Evolutionary conservation across 2,113 vertebrate genomes (phyloP), one percentile per base, ranked within the genome.

Genomic region (Benitochromis conjunctus): DNA sequence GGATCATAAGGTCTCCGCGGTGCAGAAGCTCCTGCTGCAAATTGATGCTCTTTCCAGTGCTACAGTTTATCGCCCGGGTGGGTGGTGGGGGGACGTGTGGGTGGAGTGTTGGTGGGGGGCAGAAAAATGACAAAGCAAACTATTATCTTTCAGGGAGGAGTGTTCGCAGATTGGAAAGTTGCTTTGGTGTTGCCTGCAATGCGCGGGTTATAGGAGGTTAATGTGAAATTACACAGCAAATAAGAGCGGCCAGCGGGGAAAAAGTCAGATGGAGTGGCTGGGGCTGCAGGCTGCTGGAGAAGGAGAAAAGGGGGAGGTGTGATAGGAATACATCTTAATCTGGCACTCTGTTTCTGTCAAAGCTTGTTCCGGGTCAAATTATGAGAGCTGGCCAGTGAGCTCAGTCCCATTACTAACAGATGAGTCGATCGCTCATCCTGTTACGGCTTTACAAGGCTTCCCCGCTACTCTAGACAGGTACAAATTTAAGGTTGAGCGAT

Each of bases 321-420:
- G 92, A 94, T 90, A 62, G 92, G 92, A 94, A 95, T 95, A 92
- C 64, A 85, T 96, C 95, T 95, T 95, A 94, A 96, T 96, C 93
- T 87, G 85, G 86, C 36, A 71, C 84, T 94, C 94, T 94, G 95
- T 95, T 96, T 93, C 94, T 96, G 94, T 95, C 95, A 95, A 56
- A 91, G 91, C 94, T 94, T 82, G 89, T 95, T 96, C 93, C 90
- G 88, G 95, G 92, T 95, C 93, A 95, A 95, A 95, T 95, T 94
- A 95, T 94, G 94, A 95, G 92, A 84, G 66, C 94, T 94, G 87
- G 92, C 88, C 90, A 82, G 87, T 91, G 92, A 92, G 91, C 88
- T 89, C 88, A 86, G 93, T 84, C 89, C 92, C 92, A 94, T 96
- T 96, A 95, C 91, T 91, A 94, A 93, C 85, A 95, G 93, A 95